Evolutionary conservation across 2,888 invertebrate species (phyloP), one percentile per base, ranked within the genome.

Genomic region (Iphiclides podalirius): DNA sequence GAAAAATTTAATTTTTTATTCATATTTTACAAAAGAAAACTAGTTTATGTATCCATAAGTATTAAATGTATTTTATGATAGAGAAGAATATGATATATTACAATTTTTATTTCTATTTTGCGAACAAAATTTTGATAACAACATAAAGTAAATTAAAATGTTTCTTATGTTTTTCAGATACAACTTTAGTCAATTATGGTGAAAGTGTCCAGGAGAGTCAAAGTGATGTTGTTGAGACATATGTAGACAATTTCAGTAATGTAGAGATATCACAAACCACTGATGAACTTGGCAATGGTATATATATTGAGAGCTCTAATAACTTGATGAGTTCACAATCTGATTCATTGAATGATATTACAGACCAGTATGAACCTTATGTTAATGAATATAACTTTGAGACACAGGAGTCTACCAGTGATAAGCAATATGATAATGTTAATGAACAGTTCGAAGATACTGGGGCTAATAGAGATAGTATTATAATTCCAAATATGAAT

Each of bases 101-200:
- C 20, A 20, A 20, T 20, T 20, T 4, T 20, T 20, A 4, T 6
- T 20, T 20, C 4, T 20, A 6, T 20, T 20, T 20, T n/a, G n/a
- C n/a, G n/a, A n/a, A n/a, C n/a, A n/a, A n/a, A n/a, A n/a, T n/a
- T n/a, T n/a, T n/a, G n/a, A n/a, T n/a, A n/a, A n/a, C n/a, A n/a
- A n/a, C n/a, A n/a, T n/a, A n/a, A n/a, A n/a, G n/a, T n/a, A n/a
- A n/a, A n/a, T 20, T 20, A 20, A 20, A 6, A 20, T 20, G 20
- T 4, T 20, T 20, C 6, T 20, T 20, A 20, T 20, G 20, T 42
- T 8, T 64, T 72, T 11, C 62, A 88, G 88, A 88, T 61, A 87
- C 87, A 49, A 88, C 87, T 50, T 58, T 88, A 47, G 78, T 79
- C 2, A 88, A 88, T 56, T 88, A 86, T 66, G 80, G 75, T 35